Evolutionary conservation across 2,113 vertebrate species (phyloP), one percentile per base, ranked within the genome.

Genomic region (Phaethornis superciliosus): DNA sequence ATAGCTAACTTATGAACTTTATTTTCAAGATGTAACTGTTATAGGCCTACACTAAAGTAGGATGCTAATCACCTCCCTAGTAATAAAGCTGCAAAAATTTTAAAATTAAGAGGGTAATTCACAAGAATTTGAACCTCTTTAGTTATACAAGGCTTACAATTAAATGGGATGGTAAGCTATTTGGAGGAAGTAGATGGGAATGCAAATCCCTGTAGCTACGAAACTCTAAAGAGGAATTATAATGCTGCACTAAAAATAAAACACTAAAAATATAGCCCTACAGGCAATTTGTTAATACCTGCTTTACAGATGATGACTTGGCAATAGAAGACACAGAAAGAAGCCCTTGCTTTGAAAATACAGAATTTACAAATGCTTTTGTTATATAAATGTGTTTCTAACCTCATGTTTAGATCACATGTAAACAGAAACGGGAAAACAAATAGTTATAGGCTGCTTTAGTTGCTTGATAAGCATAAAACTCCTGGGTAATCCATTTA

Each of bases 391-490:
- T 70, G 3, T 72, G 40, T 85, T 92, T 95, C 59, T 90, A 84
- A 74, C 4, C 24, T 90, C 86, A 56, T 27, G 4, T 88, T 54
- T 72, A 71, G 40, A 96, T 87, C 51, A 86, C 19, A 30, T 52
- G 32, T 54, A 88, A 93, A 91, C 20, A 95, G 37, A 88, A 82
- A 93, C 64, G 18, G 28, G 30, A 78, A 95, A 94, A 94, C 24
- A 68, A 85, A 52, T 67, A 76, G 7, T 63, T 95, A 74, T 94
- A 47, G 82, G 8, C 33, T 93, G 47, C 33, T 37, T 90, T 88
- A 88, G 59, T 85, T 93, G 33, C 91, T 89, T 91, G 87, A 96
- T 95, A 94, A 84, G 33, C 94, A 94, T 85, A 93, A 95, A 95
- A 96, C 75, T 95, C 80, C 67, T 71, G 35, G 30, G 46, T 85